These are phyloP conservation scores for Ichneumoninae sp. DNA, from an alignment of 2,888 invertebrate species.

Conservation along the genomic window DNA sequence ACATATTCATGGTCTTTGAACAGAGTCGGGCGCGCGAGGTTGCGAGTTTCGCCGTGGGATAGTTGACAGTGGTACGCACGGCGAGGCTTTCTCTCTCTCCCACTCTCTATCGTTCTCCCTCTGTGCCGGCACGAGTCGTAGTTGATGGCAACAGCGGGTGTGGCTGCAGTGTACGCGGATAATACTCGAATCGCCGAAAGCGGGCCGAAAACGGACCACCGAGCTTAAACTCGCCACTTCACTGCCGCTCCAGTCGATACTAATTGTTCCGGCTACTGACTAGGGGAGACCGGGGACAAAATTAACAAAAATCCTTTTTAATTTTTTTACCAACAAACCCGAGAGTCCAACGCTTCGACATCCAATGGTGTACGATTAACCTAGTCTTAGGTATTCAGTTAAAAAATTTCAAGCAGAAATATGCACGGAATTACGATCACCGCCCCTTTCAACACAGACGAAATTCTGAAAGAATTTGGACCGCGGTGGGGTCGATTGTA, in stretches of 20 bases:
- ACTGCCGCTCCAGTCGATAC: neutral
- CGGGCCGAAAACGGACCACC: neutral
- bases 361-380: too few relatives aligned
- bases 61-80: constrained; percentile 35
- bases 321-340: too few relatives aligned
- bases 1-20: constrained; percentile 62
- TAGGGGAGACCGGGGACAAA: too few relatives aligned
- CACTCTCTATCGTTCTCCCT: neutral
- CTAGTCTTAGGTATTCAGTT: too few relatives aligned
- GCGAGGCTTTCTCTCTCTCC: neutral
- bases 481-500: too few relatives aligned
- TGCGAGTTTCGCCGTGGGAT: constrained; percentile 24
- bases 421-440: too few relatives aligned
- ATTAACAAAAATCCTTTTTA: too few relatives aligned
- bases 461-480: too few relatives aligned
- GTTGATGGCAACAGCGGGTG: constrained; percentile 27
- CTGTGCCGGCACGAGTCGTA: constrained; percentile 8
- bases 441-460: too few relatives aligned
- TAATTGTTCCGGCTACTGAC: neutral
- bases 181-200: constrained; percentile 11
- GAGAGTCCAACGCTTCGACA: too few relatives aligned
- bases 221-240: neutral
- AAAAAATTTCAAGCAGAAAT: too few relatives aligned
- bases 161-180: neutral
- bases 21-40: constrained; percentile 22